Percentiles rank a stretch among this genome's conserved stretches.
Evolutionary conservation across 2,888 invertebrate species (phyloP).

Genomic region (Pristionchus mayeri): DNA sequence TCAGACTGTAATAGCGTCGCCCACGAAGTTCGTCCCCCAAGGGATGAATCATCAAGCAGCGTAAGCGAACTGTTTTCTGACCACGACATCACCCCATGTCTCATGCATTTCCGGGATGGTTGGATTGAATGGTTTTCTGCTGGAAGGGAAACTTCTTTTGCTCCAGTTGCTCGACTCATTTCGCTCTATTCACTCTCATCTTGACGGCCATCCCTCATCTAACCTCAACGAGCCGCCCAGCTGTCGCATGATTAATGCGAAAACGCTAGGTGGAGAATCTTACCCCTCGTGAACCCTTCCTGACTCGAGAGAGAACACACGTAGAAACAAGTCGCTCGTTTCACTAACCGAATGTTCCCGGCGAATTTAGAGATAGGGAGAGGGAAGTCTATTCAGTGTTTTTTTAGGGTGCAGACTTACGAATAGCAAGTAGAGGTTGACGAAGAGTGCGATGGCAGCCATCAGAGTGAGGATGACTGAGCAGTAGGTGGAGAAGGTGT

Average conservation of each 20-base stretch:
- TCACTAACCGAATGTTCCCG: too few relatives aligned
- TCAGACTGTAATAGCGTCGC: not conserved
- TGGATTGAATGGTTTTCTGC: too few relatives aligned
- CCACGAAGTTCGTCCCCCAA: too few relatives aligned
- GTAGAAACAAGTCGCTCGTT: too few relatives aligned
- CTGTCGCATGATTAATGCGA: constrained; percentile 22
- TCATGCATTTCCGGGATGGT: too few relatives aligned
- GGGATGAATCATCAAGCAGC: too few relatives aligned
- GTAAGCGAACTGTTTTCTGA: too few relatives aligned
- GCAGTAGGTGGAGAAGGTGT: constrained; percentile 52
- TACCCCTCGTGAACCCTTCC: too few relatives aligned
- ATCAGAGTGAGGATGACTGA: constrained; percentile 64
- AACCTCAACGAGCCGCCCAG: constrained; percentile 32
- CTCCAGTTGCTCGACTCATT: not conserved
- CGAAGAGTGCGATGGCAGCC: constrained; percentile 66
- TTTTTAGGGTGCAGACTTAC: constrained; percentile 53
- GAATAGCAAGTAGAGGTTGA: constrained; percentile 69
- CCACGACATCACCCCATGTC: too few relatives aligned
- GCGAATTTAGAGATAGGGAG: not conserved
- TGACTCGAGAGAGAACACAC: too few relatives aligned
- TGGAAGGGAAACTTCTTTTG: not conserved
- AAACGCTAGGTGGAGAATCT: too few relatives aligned
- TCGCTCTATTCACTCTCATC: not conserved
- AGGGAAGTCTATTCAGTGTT: not conserved
- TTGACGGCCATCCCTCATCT: constrained; percentile 10